A percentile compares a stretch with the other conserved stretches of the same genome.
These are phyloP conservation scores for Saguinus midas DNA, from an alignment of 2,113 vertebrate species.

Conservation along the genomic window DNA sequence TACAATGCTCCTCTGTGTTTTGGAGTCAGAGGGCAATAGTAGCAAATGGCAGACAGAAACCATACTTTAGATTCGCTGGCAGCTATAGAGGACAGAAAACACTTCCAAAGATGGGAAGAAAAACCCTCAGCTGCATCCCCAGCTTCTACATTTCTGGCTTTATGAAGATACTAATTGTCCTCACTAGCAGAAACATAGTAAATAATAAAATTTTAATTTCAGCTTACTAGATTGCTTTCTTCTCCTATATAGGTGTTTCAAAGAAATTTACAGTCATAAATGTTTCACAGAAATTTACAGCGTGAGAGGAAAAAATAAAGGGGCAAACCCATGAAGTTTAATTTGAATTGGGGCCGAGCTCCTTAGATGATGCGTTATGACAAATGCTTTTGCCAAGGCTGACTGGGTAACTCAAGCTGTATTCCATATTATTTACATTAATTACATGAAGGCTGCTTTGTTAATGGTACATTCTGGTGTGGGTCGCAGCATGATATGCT, in stretches of 20 bases:
- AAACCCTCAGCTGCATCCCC: slow-evolving; percentile 77
- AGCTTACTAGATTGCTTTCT: slow-evolving; percentile 86
- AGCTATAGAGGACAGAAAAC: slow-evolving; percentile 83
- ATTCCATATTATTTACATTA: slow-evolving; percentile 94
- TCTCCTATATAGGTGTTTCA: slow-evolving; percentile 87
- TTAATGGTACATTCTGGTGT: slow-evolving; percentile 91
- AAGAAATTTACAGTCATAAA: slow-evolving; percentile 89
- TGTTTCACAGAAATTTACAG: slow-evolving; percentile 89
- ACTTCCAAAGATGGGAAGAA: slow-evolving; percentile 75
- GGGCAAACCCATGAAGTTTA: slow-evolving; percentile 90
- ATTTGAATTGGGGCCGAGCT: slow-evolving; percentile 90
- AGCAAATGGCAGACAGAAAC: slow-evolving; percentile 87
- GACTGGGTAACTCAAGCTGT: slow-evolving; percentile 89
- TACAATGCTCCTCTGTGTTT: slow-evolving; percentile 94
- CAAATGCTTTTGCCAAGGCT: slow-evolving; percentile 93
- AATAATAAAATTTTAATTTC: slow-evolving; percentile 99
- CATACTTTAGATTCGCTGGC: slow-evolving; percentile 87
- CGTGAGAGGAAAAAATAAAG: slow-evolving; percentile 85
- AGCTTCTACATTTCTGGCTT: slow-evolving; percentile 86
- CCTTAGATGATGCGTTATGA: slow-evolving; percentile 90
- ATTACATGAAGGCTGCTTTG: slow-evolving; percentile 92
- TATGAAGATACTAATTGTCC: slow-evolving; percentile 96
- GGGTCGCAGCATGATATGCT: slow-evolving; percentile 91
- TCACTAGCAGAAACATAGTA: slow-evolving; percentile 88
- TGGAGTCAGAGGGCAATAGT: slow-evolving; percentile 91